Base-by-base conservation (phyloP, 2,888 invertebrate species). In the Napeogenes sylphis region DNA sequence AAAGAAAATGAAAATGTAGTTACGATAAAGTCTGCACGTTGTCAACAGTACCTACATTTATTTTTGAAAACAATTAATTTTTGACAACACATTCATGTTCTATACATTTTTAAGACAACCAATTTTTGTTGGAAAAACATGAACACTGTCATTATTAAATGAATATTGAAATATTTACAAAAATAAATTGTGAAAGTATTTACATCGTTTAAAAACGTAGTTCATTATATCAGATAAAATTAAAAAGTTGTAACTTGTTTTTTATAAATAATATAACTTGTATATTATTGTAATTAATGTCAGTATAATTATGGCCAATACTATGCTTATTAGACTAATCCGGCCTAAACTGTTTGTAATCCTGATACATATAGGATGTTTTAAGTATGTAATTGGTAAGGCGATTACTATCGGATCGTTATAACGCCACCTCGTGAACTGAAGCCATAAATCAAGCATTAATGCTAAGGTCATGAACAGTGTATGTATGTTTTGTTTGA, bases 391-490 rank as follows among this genome's bases (percentile, higher is more conserved):
- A 60, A 45, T 45, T 60, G 51, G 32, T 69, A 68, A 68, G 63
- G 63, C 69, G 65, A 69, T 69, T 69, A 68, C 62, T 58, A 56
- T 61, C 61, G 45, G 56, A 35, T 66, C 56, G 65, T 55, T 63
- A 68, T 65, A 62, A 61, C 59, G 60, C 58, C 55, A 66, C 59
- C 66, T 64, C 64, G 68, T 66, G 60, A 68, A 30, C 55, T 61
- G 69, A 68, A 69, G 68, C 68, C 68, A 68, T 69, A 69, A 65
- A 68, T 66, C 64, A 63, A 62, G 55, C 60, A 65, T 68, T 65
- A 66, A 68, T 59, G 35, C 45, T 63, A 69, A 66, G 66, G 64
- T 66, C 67, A 64, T 53, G 67, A 62, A 59, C 59, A 66, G 64
- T 63, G 65, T 63, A 65, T 65, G 55, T 59, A 63, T 59, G 54